Percentiles rank a stretch among this genome's conserved stretches.
Conservation (phyloP, 2,797 vertebrate genomes). For the Karalla daura region DNA sequence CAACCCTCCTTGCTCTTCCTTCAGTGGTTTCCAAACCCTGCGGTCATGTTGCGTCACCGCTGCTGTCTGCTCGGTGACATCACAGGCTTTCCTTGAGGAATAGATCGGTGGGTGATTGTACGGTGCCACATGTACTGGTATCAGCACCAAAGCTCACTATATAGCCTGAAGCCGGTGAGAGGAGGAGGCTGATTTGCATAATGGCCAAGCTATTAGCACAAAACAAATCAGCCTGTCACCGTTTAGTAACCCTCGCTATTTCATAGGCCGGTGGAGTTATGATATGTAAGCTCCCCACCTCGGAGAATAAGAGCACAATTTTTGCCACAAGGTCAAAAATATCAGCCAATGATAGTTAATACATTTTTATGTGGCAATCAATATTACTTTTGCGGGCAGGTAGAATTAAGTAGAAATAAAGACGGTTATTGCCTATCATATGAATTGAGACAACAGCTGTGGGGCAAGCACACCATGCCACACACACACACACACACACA, state of each 20-base stretch:
- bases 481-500: background rate
- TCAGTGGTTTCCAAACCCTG: constrained; percentile 68
- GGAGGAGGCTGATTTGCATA: constrained; percentile 59
- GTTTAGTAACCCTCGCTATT: constrained; percentile 57
- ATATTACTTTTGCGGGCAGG: constrained; percentile 37
- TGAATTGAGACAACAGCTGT: constrained; percentile 28
- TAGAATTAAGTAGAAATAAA: constrained; percentile 28
- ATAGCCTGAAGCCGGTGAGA: constrained; percentile 38
- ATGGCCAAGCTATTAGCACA: constrained; percentile 61
- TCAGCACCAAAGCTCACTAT: constrained; percentile 36
- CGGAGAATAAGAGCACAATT: constrained; percentile 43
- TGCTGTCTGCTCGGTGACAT: constrained; percentile 64
- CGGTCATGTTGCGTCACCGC: constrained; percentile 72
- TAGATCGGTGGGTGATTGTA: constrained; percentile 46
- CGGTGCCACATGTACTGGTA: constrained; percentile 11
- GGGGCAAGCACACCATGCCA: constrained; percentile 5
- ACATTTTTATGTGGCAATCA: constrained; percentile 37
- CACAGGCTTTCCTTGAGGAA: constrained; percentile 61
- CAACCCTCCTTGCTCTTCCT: constrained; percentile 55
- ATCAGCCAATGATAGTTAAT: constrained; percentile 54
- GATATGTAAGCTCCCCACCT: constrained; percentile 33
- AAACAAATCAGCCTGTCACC: constrained; percentile 58
- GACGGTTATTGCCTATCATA: constrained; percentile 15
- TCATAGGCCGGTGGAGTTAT: constrained; percentile 35
- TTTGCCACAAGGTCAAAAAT: constrained; percentile 56